Base-by-base conservation (phyloP, 1,140 invertebrate species). In the Dendrolimus kikuchii region DNA sequence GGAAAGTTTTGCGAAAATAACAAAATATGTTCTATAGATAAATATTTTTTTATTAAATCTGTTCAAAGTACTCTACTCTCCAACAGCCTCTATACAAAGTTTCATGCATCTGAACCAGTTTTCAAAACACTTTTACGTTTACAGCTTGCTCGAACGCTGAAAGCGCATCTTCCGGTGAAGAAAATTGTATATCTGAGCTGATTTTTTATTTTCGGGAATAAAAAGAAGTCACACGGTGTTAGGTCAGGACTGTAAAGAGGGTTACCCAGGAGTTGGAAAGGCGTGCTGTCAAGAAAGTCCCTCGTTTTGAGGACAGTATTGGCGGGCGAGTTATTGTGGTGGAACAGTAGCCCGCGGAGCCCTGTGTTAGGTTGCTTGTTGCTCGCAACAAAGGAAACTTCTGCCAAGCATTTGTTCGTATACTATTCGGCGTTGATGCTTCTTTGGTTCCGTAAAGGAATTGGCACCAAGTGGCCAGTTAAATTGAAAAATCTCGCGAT, bases 291-390 rank as follows among this genome's bases (percentile, higher is more conserved):
- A 8, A 59, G 51, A 40, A 53, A 59, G n/a, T 54, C 47, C 47
- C 45, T 59, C 36, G 49, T 59, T 59, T 59, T 59, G 47, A 55
- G 9, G 9, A 43, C 52, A 0, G 49, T 9, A 8, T 60, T 49
- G 4, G 58, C 49, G 36, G 48, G 57, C 40, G 58, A 52, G 40
- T 60, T 60, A 38, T 55, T 51, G 42, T 61, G 55, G 46, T 60
- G 46, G 9, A 57, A 44, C 50, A 57, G 39, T 51, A 61, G 47
- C 46, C 51, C 50, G 36, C 59, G 50, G 50, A 57, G 54, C 36
- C 55, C 47, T 38, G 53, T 57, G 48, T 61, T 56, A 40, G 55
- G 55, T 57, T 44, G 51, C 46, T 51, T 53, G 51, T 50, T 57
- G 46, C 39, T 60, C 23, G 3, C 23, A 23, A 23, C 23, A 23